Evolutionary conservation across 2,113 vertebrate species (phyloP), one percentile per base, ranked within the genome.

Genomic region (Corynorhinus townsendii): DNA sequence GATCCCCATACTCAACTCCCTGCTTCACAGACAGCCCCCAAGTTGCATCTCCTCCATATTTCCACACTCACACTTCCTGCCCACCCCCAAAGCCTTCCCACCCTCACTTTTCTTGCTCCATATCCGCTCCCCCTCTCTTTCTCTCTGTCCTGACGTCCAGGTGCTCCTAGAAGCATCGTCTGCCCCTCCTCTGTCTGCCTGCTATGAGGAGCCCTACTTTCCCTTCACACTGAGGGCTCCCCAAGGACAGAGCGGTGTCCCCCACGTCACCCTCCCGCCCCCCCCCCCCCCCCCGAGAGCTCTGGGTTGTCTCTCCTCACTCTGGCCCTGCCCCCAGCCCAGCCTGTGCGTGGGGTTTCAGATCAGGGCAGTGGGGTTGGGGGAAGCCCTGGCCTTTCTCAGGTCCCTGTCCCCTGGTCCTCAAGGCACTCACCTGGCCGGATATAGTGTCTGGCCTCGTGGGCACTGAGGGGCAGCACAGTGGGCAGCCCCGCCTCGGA

Each of bases 401-500:
- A 7, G 54, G 2, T 8, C 45, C 52, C 64, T 14, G 15, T 22
- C 43, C 20, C 8, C 22, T 1, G 15, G 14, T 7, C 69, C 45
- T 26, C 20, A 0, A 35, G 52, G 66, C n/a, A 97, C 98, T 98
- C 82, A 99, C 99, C 71, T 1, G 99, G 99, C 6, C 80, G 96
- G 97, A 99, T 98, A 97, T 99, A 99, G 86, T 22, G 96, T 7
- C 49, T 11, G 5, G 98, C 96, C 88, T 99, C 99, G 2, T 66
- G 94, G 0, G 59, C 3, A 0, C 90, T 98, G 73, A 99, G 98
- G 0, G 99, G 99, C 73, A 99, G 97, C 35, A 99, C 98, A 0
- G 99, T 98, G 47, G 97, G 96, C 52, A 94, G 97, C 47, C 98
- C 98, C 35, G 54, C 96, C 84, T 80, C 80, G 0, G 98, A 94